Percentiles rank a stretch among this genome's conserved stretches.
Evolutionary conservation across 1,140 invertebrate species (phyloP).

Genomic region (Tyrophagus putrescentiae): DNA sequence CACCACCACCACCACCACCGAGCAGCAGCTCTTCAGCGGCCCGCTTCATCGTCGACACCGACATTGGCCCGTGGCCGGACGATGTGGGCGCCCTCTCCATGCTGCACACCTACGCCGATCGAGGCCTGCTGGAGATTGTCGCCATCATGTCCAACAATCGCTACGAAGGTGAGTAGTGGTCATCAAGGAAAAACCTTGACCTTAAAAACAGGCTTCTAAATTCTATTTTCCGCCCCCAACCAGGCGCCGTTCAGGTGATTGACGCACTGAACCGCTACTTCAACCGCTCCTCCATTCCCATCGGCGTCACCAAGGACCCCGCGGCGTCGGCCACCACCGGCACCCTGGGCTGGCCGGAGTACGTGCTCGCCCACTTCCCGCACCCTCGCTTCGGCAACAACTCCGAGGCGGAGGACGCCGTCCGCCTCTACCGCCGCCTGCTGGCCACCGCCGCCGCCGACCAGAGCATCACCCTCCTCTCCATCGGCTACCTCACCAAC

Average conservation of each 20-base stretch:
- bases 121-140: background rate
- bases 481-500: slow-evolving; percentile 4
- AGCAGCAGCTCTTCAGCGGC: background rate
- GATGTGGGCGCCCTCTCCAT: background rate
- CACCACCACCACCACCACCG: background rate
- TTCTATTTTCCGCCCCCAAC: too few species aligned
- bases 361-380: background rate
- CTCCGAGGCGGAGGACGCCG: background rate
- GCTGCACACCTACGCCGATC: background rate
- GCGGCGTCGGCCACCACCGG: background rate
- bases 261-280: background rate
- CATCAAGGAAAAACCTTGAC: too few species aligned
- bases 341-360: background rate
- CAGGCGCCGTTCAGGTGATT: background rate
- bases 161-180: too few species aligned
- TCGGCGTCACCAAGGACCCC: slow-evolving; percentile 13
- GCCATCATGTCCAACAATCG: background rate
- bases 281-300: background rate
- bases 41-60: slow-evolving; percentile 1
- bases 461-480: background rate
- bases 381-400: background rate
- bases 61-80: background rate
- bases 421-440: background rate
- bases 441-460: background rate
- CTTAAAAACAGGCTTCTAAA: too few species aligned